A percentile compares a stretch with the other conserved stretches of the same genome.
phyloP scores from a whole-genome alignment of 1,140 invertebrate species.

The Zaprionus kolodkinae region DNA sequence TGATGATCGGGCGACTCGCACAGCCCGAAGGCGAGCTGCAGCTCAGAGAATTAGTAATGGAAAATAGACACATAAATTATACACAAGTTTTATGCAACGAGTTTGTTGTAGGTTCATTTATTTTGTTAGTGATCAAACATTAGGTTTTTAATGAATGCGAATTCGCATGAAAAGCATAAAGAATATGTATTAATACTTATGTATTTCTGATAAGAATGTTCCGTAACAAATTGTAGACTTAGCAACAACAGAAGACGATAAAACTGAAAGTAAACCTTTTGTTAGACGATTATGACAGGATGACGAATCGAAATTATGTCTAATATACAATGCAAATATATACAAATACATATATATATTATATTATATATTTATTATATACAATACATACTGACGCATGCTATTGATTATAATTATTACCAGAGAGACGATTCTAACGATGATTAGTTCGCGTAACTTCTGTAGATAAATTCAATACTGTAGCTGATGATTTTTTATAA shows the following conservation, averaged over 20 bases:
- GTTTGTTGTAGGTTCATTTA: conserved; percentile 57
- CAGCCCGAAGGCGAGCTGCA: conserved; percentile 53
- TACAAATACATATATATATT: conserved; percentile 39
- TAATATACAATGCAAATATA: conserved; percentile 67
- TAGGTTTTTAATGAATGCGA: conserved; percentile 34
- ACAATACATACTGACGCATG: conserved; percentile 50
- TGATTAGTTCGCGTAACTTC: conserved; percentile 70
- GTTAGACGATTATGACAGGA: conserved; percentile 31
- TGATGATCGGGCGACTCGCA: conserved; percentile 2
- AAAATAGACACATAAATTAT: conserved; percentile 32
- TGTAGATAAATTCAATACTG: conserved; percentile 78
- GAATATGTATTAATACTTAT: conserved; percentile 40
- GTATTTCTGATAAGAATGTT: conserved; percentile 78
- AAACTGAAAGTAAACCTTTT: conserved; percentile 78
- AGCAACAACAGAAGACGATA: conserved; percentile 80
- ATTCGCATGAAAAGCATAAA: conserved; percentile 25
- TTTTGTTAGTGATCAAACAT: conserved; percentile 44
- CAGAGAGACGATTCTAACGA: conserved; percentile 41
- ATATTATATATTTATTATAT: conserved; percentile 63
- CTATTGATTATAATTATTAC: conserved; percentile 32
- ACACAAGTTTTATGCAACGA: conserved; percentile 53
- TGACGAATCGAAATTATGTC: conserved; percentile 67
- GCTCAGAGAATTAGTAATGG: conserved; percentile 21
- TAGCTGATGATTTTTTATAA: conserved; percentile 79
- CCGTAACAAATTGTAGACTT: conserved; percentile 80